Conservation (phyloP, 2,113 vertebrate species). For the Rhizomys pruinosus region DNA sequence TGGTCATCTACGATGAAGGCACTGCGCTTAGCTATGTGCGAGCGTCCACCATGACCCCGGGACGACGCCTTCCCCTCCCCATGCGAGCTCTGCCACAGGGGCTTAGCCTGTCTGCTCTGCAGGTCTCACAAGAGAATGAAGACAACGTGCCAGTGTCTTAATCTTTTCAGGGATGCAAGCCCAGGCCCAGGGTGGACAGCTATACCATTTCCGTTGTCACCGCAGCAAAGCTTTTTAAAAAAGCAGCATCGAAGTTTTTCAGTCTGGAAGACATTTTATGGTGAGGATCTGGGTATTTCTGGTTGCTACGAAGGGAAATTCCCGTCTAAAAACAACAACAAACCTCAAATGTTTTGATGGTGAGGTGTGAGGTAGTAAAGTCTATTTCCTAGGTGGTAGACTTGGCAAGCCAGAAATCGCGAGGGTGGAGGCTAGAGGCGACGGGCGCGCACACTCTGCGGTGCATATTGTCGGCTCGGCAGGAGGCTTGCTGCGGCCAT, state of each 20-base stretch:
- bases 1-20: constrained; percentile 57
- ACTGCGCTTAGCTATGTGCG: constrained; percentile 17
- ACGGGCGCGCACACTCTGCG: too few relatives aligned
- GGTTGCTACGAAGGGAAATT: constrained; percentile 68
- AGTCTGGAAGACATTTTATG: constrained; percentile 46
- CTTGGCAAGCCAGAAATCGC: constrained; percentile 79
- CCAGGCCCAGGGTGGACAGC: constrained; percentile 74
- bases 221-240: constrained; percentile 56
- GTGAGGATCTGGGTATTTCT: constrained; percentile 65
- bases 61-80: too few relatives aligned
- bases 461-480: constrained; percentile 78
- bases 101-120: not conserved
- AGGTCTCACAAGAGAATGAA: not conserved
- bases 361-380: constrained; percentile 59
- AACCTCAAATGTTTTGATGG: constrained; percentile 44
- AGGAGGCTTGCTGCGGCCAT: constrained; percentile 77
- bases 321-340: constrained; percentile 40
- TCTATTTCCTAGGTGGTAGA: constrained; percentile 80
- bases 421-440: constrained; percentile 62
- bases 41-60: constrained; percentile 41
- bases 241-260: constrained; percentile 62
- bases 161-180: constrained; percentile 75
- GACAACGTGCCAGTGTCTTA: constrained; percentile 69
- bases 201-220: constrained; percentile 81
- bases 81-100: constrained; percentile 59